Evolutionary conservation across 2,888 invertebrate species (phyloP).

Genomic region (Nomada goodeniana): DNA sequence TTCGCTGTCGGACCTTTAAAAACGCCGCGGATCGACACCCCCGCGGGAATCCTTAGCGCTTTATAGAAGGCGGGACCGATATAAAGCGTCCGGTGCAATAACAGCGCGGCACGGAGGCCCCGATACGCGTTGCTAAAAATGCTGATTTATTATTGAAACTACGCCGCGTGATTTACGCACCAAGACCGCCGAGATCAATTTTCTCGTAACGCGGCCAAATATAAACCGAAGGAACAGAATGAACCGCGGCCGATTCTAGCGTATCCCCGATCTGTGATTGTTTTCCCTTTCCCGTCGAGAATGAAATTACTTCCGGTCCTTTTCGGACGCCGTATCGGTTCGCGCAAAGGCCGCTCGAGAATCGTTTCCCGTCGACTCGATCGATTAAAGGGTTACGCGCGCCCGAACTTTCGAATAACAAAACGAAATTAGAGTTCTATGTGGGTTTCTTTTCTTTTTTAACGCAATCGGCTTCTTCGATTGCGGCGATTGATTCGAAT

Average conservation of each 20-base stretch:
- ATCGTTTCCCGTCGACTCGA: slow-evolving; percentile 4
- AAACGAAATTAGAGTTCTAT: neutral
- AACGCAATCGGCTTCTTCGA: neutral
- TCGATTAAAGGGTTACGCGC: slow-evolving; percentile 5
- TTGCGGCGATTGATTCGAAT: neutral
- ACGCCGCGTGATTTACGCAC: neutral
- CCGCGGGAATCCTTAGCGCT: neutral
- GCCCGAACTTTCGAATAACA: neutral
- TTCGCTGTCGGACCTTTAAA: neutral
- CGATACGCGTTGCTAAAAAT: slow-evolving; percentile 2
- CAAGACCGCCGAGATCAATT: neutral
- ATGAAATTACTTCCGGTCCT: slow-evolving; percentile 12
- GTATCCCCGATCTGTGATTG: no score
- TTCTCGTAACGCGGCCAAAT: neutral
- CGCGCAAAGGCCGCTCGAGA: slow-evolving; percentile 7
- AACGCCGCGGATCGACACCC: neutral
- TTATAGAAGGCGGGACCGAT: neutral
- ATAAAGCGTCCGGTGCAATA: neutral
- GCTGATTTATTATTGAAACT: slow-evolving; percentile 33
- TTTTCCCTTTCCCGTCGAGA: neutral
- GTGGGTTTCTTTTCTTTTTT: neutral
- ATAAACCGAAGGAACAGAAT: neutral
- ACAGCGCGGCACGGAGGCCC: neutral
- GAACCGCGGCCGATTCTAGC: no score
- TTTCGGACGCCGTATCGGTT: neutral